Percentiles rank a stretch among this genome's conserved stretches.
Evolutionary conservation across 92 coral and sea anemone genomes (phyloP).

Genomic region (Zoanthus sociatus): DNA sequence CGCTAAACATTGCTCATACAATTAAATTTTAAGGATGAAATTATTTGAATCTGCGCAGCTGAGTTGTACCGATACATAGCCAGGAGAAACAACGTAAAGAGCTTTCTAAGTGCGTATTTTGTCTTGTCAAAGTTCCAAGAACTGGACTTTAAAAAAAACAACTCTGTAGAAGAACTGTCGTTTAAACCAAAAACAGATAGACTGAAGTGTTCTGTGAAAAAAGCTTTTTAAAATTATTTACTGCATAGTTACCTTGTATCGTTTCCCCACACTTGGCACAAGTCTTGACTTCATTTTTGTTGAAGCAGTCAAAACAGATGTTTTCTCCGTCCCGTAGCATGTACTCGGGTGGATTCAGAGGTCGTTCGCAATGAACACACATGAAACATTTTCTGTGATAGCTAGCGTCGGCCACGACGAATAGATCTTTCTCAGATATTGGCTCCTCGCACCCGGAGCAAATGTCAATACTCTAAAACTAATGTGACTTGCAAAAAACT

Average conservation of each 20-base stretch:
- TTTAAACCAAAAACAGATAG: not conserved
- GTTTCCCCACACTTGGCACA: conserved; percentile 36
- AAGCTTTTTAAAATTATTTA: not conserved
- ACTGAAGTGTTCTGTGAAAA: no score
- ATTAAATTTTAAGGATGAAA: no score
- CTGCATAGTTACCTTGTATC: conserved; percentile 14
- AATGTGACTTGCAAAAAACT: not conserved
- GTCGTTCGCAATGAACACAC: conserved; percentile 6
- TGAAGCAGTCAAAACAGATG: conserved; percentile 31
- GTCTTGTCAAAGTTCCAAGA: no score
- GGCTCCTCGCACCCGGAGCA: conserved; percentile 29
- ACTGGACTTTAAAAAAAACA: no score
- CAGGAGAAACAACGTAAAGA: no score
- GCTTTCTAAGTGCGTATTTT: no score
- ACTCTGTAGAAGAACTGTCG: no score
- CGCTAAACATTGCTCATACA: no score
- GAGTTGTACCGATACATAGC: no score
- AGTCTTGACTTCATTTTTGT: conserved; percentile 23
- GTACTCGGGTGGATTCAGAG: conserved; percentile 6
- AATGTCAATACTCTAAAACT: not conserved
- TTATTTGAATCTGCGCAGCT: no score
- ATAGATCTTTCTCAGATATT: not conserved
- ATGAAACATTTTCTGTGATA: conserved; percentile 19
- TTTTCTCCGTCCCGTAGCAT: conserved; percentile 36
- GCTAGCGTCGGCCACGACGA: not conserved